phyloP scores from a whole-genome alignment of 2,113 vertebrate species.

The Callocephalon fimbriatum region DNA sequence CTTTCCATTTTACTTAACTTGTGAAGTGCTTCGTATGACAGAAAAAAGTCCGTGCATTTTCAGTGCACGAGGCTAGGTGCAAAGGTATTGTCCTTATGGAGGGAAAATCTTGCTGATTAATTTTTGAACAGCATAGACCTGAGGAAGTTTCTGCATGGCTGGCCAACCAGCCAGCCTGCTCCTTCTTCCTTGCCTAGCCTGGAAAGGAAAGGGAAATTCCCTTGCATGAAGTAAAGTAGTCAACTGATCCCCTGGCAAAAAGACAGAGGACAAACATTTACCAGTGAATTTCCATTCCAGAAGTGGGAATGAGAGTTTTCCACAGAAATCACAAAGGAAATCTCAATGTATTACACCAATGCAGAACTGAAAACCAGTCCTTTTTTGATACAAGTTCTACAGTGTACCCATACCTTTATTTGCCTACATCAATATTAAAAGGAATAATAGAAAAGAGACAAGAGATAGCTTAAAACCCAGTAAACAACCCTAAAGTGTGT shows the following conservation, averaged over 20 bases:
- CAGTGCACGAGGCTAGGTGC: neutral
- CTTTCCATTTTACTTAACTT: neutral
- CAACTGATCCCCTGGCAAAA: neutral
- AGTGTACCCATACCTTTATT: neutral
- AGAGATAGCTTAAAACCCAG: neutral
- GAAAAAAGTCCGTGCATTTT: neutral
- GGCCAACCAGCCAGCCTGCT: neutral
- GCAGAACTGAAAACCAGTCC: neutral
- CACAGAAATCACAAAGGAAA: neutral
- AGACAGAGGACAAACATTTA: conserved; percentile 48
- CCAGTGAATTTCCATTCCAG: conserved; percentile 47
- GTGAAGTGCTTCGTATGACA: neutral
- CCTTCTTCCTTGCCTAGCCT: neutral
- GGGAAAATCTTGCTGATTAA: neutral
- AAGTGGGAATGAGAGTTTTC: neutral
- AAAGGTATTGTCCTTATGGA: neutral
- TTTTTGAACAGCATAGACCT: neutral
- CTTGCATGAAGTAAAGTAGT: neutral
- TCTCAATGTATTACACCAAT: neutral
- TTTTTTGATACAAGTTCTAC: neutral
- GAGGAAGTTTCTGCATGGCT: conserved; percentile 26
- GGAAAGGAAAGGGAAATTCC: conserved; percentile 51
- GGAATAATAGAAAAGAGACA: neutral
- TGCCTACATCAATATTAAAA: neutral
- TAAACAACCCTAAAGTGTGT: neutral